phyloP scores from a whole-genome alignment of 2,797 vertebrate genomes.

The Orestias chungarensis region DNA sequence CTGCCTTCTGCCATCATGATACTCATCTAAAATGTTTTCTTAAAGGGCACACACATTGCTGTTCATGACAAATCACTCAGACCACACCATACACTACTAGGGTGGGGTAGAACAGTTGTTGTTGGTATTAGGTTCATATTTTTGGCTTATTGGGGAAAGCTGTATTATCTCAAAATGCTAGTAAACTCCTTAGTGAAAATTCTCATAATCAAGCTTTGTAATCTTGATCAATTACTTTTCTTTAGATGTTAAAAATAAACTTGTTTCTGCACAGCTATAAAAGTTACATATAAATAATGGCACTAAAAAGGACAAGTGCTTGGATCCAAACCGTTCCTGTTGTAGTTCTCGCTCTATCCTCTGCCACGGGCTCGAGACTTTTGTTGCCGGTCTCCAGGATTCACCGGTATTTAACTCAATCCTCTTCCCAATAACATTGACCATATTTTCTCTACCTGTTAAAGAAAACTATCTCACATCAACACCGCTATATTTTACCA shows the following conservation, averaged over 20 bases:
- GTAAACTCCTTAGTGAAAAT: neutral
- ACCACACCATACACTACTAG: neutral
- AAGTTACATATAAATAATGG: neutral
- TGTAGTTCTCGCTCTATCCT: neutral
- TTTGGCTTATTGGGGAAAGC: neutral
- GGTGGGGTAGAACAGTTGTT: neutral
- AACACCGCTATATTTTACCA: neutral
- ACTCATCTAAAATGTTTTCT: constrained; percentile 16
- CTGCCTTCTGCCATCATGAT: constrained; percentile 12
- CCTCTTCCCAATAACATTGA: neutral
- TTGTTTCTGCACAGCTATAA: neutral
- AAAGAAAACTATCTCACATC: neutral
- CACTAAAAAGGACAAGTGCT: neutral
- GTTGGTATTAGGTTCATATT: neutral
- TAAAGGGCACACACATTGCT: constrained; percentile 22
- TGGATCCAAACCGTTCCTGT: neutral
- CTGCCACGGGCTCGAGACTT: neutral
- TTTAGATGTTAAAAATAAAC: neutral
- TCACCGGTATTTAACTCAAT: too few species aligned
- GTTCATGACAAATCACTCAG: too few species aligned
- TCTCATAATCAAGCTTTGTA: neutral
- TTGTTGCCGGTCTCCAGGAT: neutral
- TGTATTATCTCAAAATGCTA: neutral
- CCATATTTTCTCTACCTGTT: neutral
- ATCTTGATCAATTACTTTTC: neutral